Percentiles rank a stretch among this genome's conserved stretches.
These are phyloP conservation scores for Odontocerum albicorne DNA, from an alignment of 2,888 invertebrate species.

Conservation along the genomic window DNA sequence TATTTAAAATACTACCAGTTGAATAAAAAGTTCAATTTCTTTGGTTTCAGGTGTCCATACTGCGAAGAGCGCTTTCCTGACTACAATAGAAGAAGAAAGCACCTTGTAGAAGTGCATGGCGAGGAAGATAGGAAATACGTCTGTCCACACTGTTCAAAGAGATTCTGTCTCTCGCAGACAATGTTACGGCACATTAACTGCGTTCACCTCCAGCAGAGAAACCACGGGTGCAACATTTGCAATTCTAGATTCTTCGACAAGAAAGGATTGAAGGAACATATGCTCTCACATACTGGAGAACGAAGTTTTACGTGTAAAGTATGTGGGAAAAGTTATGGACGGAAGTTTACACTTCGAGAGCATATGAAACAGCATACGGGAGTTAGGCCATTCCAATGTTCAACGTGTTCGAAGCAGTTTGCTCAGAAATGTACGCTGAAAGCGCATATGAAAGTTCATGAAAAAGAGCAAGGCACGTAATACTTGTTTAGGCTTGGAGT, in stretches of 20 bases:
- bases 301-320: slow-evolving; percentile 16
- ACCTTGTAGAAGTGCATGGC: slow-evolving; percentile 16
- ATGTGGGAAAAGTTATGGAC: slow-evolving; percentile 13
- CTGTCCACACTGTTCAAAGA: slow-evolving; percentile 19
- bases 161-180: slow-evolving; percentile 3
- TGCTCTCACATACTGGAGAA: slow-evolving; percentile 19
- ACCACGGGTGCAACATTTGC: slow-evolving; percentile 14
- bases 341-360: slow-evolving; percentile 14
- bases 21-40: too few species aligned
- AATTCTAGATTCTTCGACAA: neutral
- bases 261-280: slow-evolving; percentile 7
- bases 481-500: too few species aligned
- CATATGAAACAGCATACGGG: slow-evolving; percentile 22
- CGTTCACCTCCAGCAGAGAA: slow-evolving; percentile 17
- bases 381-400: slow-evolving; percentile 14
- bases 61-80: slow-evolving; percentile 18
- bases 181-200: slow-evolving; percentile 10
- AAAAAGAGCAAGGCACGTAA: slow-evolving; percentile 1
- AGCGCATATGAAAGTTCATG: slow-evolving; percentile 18
- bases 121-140: slow-evolving; percentile 6
- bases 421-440: slow-evolving; percentile 17
- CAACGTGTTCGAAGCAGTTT: slow-evolving; percentile 13
- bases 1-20: too few species aligned
- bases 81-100: slow-evolving; percentile 13
- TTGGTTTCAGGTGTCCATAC: slow-evolving; percentile 8